phyloP scores from a whole-genome alignment of 2,888 invertebrate species.

The Notodonta dromedarius region DNA sequence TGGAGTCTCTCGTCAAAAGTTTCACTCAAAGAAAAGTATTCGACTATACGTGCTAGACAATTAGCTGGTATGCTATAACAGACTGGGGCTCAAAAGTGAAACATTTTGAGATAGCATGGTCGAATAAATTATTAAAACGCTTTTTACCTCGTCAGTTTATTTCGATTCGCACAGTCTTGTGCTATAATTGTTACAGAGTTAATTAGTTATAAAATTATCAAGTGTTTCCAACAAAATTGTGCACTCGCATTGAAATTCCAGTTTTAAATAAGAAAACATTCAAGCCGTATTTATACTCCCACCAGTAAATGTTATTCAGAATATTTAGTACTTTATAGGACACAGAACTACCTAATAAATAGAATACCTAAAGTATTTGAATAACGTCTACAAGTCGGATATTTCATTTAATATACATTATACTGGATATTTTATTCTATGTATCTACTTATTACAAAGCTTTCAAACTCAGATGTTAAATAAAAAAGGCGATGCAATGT shows the following conservation, averaged over 20 bases:
- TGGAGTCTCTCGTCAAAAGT: too few relatives aligned
- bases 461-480: slow-evolving; percentile 32
- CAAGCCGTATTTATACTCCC: slow-evolving; percentile 28
- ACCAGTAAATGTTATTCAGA: slow-evolving; percentile 25
- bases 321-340: neutral
- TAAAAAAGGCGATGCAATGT: slow-evolving; percentile 33
- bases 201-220: slow-evolving; percentile 64
- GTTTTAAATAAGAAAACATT: slow-evolving; percentile 42
- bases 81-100: too few relatives aligned
- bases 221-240: slow-evolving; percentile 72
- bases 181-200: slow-evolving; percentile 71
- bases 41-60: too few relatives aligned
- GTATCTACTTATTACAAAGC: slow-evolving; percentile 32
- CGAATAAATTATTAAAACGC: slow-evolving; percentile 28
- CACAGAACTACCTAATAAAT: neutral
- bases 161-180: slow-evolving; percentile 74
- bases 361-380: slow-evolving; percentile 11
- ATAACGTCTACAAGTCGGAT: slow-evolving; percentile 29
- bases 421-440: neutral
- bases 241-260: slow-evolving; percentile 63
- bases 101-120: too few relatives aligned
- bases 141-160: slow-evolving; percentile 59
- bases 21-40: too few relatives aligned
- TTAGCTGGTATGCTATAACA: too few relatives aligned
- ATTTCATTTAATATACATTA: slow-evolving; percentile 24